These are phyloP conservation scores for Octopus sinensis DNA, from an alignment of 1,140 invertebrate genomes.

Conservation along the genomic window DNA sequence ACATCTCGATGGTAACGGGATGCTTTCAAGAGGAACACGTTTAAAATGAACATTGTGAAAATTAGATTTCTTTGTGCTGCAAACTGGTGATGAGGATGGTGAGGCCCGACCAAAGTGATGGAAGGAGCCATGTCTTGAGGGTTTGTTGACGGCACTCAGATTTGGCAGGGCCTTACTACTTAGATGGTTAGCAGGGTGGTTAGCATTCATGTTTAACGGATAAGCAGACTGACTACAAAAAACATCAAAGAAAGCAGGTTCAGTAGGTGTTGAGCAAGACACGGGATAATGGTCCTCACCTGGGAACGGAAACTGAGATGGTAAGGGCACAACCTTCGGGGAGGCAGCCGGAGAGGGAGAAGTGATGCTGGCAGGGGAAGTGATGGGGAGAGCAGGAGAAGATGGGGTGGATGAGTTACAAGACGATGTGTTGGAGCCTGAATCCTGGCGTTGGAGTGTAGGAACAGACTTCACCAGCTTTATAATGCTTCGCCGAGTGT, in stretches of 20 bases:
- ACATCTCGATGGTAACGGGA: no score
- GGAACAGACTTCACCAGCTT: slow-evolving; percentile 37
- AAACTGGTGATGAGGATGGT: not conserved
- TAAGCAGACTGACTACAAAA: not conserved
- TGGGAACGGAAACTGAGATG: slow-evolving; percentile 80
- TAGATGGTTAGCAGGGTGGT: no score
- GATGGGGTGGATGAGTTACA: slow-evolving; percentile 95
- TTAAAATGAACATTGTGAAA: not conserved
- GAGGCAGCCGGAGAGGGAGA: slow-evolving; percentile 46
- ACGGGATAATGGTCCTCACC: slow-evolving; percentile 58
- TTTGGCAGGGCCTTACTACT: not conserved
- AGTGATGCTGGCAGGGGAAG: slow-evolving; percentile 35
- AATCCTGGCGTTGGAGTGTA: slow-evolving; percentile 65
- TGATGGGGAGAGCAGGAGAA: slow-evolving; percentile 71
- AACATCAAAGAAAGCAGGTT: slow-evolving; percentile 4
- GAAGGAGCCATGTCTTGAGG: not conserved
- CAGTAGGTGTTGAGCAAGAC: not conserved
- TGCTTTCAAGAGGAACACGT: not conserved
- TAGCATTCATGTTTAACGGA: not conserved
- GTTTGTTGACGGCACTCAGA: not conserved
- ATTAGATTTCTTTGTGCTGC: not conserved
- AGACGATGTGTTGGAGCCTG: slow-evolving; percentile 90
- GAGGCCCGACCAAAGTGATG: not conserved
- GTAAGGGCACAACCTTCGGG: slow-evolving; percentile 47
- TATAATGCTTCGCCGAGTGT: slow-evolving; percentile 24